Evolutionary conservation across 2,797 vertebrate species (phyloP).

Genomic region (Siniperca scherzeri): DNA sequence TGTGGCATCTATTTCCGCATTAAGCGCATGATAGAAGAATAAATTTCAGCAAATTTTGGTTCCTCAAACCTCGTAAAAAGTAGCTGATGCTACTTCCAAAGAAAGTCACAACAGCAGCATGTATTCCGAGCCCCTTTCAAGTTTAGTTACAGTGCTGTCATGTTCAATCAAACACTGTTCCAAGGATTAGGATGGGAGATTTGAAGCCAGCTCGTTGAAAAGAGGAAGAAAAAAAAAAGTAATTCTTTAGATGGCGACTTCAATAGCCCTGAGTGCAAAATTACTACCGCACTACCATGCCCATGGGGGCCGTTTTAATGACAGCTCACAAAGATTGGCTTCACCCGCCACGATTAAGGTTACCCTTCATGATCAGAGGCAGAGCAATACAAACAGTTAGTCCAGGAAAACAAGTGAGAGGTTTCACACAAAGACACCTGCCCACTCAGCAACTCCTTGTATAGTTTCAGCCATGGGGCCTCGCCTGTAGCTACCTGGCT

Average conservation of each 20-base stretch:
- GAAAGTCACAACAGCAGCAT: conserved; percentile 77
- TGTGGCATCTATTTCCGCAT: conserved; percentile 24
- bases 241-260: conserved; percentile 82
- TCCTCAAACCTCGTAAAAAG: conserved; percentile 70
- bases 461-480: conserved; percentile 70
- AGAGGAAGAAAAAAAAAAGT: conserved; percentile 47
- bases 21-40: not conserved
- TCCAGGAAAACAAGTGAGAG: conserved; percentile 80
- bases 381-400: conserved; percentile 84
- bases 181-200: conserved; percentile 72
- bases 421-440: conserved; percentile 82
- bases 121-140: conserved; percentile 77
- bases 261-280: conserved; percentile 83
- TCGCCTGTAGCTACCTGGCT: conserved; percentile 76
- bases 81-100: conserved; percentile 73
- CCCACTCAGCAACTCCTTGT: conserved; percentile 83
- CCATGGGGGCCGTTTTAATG: conserved; percentile 86
- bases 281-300: conserved; percentile 71
- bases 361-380: conserved; percentile 84
- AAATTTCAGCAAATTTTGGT: conserved; percentile 65
- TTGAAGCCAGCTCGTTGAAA: conserved; percentile 75
- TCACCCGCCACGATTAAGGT: conserved; percentile 84
- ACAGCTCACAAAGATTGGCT: conserved; percentile 83
- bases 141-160: conserved; percentile 82
- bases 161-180: conserved; percentile 79